These are phyloP conservation scores for Tipula unca DNA, from an alignment of 2,888 invertebrate genomes.

Conservation along the genomic window DNA sequence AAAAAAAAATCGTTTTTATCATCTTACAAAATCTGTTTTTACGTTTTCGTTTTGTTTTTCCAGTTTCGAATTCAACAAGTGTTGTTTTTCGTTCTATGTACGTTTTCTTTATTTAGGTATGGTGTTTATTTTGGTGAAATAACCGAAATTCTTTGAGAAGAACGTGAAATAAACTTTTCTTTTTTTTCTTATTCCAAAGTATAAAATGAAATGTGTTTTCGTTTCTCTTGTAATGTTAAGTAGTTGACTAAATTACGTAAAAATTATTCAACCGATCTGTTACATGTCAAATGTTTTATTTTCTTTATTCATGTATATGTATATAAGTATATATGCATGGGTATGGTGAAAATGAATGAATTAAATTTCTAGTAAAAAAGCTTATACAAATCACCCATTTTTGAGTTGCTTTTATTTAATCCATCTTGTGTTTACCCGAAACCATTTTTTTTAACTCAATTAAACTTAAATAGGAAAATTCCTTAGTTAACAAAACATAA, in stretches of 20 bases:
- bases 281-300: neutral
- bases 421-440: neutral
- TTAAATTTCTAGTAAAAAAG: neutral
- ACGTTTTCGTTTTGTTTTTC: neutral
- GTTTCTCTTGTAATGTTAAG: neutral
- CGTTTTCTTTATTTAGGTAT: neutral
- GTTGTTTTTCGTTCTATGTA: neutral
- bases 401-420: neutral
- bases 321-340: neutral
- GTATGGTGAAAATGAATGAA: neutral
- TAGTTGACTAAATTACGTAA: neutral
- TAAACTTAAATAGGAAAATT: neutral
- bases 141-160: neutral
- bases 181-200: neutral
- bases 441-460: neutral
- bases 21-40: neutral
- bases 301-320: neutral
- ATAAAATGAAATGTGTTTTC: neutral
- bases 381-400: neutral
- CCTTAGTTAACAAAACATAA: neutral
- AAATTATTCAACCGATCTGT: neutral
- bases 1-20: neutral
- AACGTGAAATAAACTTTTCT: neutral
- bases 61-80: neutral
- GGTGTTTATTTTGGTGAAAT: neutral